Evolutionary conservation across 2,797 vertebrate species (phyloP), one percentile per base, ranked within the genome.

Genomic region (Phyllotis vaccarum): DNA sequence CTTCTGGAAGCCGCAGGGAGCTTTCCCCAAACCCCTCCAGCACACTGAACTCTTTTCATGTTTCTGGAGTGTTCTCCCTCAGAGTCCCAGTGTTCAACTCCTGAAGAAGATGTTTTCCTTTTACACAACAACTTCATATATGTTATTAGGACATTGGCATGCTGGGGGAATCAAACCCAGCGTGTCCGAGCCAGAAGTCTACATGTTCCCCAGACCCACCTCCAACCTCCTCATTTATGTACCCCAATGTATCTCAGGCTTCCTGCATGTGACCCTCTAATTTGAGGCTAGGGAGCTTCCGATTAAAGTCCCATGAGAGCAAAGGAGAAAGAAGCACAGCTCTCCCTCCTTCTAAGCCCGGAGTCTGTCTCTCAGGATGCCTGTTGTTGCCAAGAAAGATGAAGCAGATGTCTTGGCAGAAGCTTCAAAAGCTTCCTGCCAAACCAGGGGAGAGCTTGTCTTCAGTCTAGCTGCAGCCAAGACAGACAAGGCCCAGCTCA

Each of bases 341-440:
- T 40, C 81, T 64, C 91, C 72, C 91, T n/a, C 52, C 4, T 85
- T 58, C 76, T 82, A 70, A 92, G 91, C 93, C 90, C 80, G 0
- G 37, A 86, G 80, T 81, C 86, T 93, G 1, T 82, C 93, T 96
- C 94, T 96, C 68, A 91, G 95, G 87, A 89, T 58, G 87, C 80
- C 92, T 96, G 80, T n/a, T 37, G 83, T 93, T 97, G 95, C 97
- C 96, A 96, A 95, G 90, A 90, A 94, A 86, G 94, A 97, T 75
- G 93, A 94, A 97, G 93, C 96, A 96, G 96, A 97, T 97, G 95
- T 97, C 95, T 96, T 97, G 94, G 96, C 96, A 93, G 68, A 22
- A 37, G 93, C 89, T 93, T 92, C 95, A 66, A 37, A 68, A 34
- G 46, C 37, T 95, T 95, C 94, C 96, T 97, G 97, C 96, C 95